Conservation (phyloP, 2,113 vertebrate species). For the Riparia riparia region DNA sequence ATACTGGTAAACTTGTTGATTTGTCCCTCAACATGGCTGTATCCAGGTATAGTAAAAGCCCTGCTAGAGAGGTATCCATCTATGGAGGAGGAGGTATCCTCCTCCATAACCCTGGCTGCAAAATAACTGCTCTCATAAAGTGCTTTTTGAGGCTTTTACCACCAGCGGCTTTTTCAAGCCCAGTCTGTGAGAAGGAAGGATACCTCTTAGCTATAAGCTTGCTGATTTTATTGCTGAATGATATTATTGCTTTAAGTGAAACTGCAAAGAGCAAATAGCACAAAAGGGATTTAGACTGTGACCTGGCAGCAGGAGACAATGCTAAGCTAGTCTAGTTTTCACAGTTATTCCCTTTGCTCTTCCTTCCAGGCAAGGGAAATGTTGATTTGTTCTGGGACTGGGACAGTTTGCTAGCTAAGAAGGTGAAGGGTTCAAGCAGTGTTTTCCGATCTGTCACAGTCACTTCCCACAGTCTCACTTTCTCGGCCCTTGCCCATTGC, state of each 20-base stretch:
- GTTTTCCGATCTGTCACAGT: slow-evolving; percentile 87
- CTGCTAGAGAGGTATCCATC: background rate
- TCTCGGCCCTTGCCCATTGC: slow-evolving; percentile 90
- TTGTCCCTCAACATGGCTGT: background rate
- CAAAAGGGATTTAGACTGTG: background rate
- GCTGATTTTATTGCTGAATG: slow-evolving; percentile 54
- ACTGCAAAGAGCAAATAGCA: slow-evolving; percentile 41
- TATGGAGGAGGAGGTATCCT: background rate
- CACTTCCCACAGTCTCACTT: slow-evolving; percentile 95
- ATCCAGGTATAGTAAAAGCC: background rate
- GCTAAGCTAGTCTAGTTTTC: slow-evolving; percentile 79
- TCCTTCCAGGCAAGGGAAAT: slow-evolving; percentile 92
- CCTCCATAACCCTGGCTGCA: background rate
- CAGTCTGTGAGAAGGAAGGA: background rate
- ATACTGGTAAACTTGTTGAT: background rate
- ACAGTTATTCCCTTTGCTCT: slow-evolving; percentile 87
- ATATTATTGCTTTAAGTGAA: slow-evolving; percentile 35
- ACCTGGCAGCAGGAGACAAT: slow-evolving; percentile 4
- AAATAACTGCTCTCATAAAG: background rate
- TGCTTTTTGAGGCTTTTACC: background rate
- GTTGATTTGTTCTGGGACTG: slow-evolving; percentile 93
- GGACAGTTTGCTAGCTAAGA: slow-evolving; percentile 90
- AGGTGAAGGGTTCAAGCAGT: slow-evolving; percentile 91
- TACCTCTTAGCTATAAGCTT: background rate
- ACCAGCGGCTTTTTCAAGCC: background rate